Percentiles rank a stretch among this genome's conserved stretches.
These are phyloP conservation scores for Mormyrops attenuatus DNA, from an alignment of 2,797 vertebrate genomes.

Conservation along the genomic window DNA sequence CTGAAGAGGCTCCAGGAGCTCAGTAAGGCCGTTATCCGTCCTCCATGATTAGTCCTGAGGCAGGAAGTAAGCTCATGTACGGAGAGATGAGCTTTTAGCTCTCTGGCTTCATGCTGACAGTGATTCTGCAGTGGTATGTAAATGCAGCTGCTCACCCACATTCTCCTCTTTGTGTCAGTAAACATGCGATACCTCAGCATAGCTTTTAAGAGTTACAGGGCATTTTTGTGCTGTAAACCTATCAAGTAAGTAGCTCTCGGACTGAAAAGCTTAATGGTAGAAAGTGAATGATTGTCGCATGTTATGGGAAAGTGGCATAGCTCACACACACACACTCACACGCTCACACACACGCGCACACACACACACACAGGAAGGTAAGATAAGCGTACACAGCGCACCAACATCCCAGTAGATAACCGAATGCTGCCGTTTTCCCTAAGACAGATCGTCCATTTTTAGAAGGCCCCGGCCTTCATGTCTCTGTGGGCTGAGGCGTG, in stretches of 20 bases:
- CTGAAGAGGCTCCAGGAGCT: constrained; percentile 89
- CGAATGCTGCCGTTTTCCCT: neutral
- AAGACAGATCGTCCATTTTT: neutral
- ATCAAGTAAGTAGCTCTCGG: neutral
- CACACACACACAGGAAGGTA: neutral
- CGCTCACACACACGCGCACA: too few species aligned
- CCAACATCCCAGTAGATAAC: neutral
- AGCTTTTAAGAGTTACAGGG: neutral
- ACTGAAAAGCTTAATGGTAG: neutral
- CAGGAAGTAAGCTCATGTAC: neutral
- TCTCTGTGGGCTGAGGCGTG: neutral
- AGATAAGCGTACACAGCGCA: neutral
- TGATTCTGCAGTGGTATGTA: neutral
- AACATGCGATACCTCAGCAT: neutral
- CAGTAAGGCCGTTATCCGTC: constrained; percentile 66
- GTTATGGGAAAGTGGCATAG: neutral
- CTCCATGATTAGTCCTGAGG: neutral
- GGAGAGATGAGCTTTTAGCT: neutral
- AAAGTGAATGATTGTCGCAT: neutral
- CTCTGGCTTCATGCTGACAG: neutral
- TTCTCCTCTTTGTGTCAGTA: neutral
- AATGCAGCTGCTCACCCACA: neutral
- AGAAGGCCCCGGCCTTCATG: neutral
- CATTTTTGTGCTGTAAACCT: neutral
- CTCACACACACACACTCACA: neutral